Conservation (phyloP, 2,888 invertebrate genomes). For the Epinotia nisella region DNA sequence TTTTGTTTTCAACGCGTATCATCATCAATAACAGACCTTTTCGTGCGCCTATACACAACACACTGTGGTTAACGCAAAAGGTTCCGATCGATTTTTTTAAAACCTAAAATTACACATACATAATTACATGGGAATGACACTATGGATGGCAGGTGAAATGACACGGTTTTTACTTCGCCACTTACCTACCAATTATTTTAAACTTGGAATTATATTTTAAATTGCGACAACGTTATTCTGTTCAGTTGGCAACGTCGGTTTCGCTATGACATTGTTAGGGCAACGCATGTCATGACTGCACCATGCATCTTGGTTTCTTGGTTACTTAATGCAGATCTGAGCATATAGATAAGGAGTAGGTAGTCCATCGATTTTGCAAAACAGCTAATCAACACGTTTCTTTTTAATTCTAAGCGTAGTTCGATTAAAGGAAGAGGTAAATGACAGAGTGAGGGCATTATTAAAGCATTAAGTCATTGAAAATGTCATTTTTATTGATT, state of each 20-base stretch:
- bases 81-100: slow-evolving; percentile 27
- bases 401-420: slow-evolving; percentile 14
- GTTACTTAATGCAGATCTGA: slow-evolving; percentile 21
- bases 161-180: slow-evolving; percentile 33
- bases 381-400: slow-evolving; percentile 36
- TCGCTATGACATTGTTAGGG: background rate
- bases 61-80: slow-evolving; percentile 24
- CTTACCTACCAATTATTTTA: slow-evolving; percentile 41
- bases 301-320: slow-evolving; percentile 9
- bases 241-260: background rate
- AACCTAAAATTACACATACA: slow-evolving; percentile 25
- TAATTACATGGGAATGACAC: slow-evolving; percentile 40
- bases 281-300: background rate
- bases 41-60: slow-evolving; percentile 5
- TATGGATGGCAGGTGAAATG: slow-evolving; percentile 42
- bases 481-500: slow-evolving; percentile 38
- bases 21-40: slow-evolving; percentile 22
- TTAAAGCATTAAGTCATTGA: slow-evolving; percentile 35
- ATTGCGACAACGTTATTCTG: slow-evolving; percentile 15
- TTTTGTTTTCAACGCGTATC: slow-evolving; percentile 35
- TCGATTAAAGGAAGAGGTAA: slow-evolving; percentile 14
- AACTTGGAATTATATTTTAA: slow-evolving; percentile 36
- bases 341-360: slow-evolving; percentile 21
- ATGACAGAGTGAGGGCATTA: slow-evolving; percentile 12
- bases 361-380: slow-evolving; percentile 27